phyloP scores from a whole-genome alignment of 2,113 vertebrate genomes.

The Oenanthe oenanthe region DNA sequence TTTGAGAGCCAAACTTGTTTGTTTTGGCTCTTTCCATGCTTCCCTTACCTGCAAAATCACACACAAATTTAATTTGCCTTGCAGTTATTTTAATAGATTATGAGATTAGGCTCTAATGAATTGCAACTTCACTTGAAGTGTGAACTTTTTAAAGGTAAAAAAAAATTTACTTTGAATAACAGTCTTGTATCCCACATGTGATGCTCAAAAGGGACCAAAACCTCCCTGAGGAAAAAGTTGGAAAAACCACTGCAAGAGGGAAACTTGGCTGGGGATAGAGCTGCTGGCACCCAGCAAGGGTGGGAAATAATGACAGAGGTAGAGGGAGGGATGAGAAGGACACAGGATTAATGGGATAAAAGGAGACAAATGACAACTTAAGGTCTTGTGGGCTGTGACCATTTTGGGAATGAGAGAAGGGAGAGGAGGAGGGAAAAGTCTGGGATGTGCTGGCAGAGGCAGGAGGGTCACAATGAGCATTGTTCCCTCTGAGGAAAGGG shows the following conservation, averaged over 20 bases:
- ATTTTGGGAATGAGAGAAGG: neutral
- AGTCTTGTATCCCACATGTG: neutral
- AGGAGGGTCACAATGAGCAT: rapidly evolving
- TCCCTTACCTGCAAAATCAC: neutral
- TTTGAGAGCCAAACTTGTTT: neutral
- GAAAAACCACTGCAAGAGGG: neutral
- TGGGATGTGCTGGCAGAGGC: neutral
- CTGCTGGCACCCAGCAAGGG: neutral
- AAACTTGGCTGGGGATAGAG: neutral
- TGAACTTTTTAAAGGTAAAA: neutral
- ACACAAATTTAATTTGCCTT: neutral
- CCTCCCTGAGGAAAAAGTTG: neutral
- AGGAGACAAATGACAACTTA: neutral
- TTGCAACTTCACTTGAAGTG: neutral
- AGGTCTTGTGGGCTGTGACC: neutral
- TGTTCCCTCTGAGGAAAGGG: neutral
- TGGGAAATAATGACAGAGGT: neutral
- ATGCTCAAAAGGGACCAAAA: neutral
- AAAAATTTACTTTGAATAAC: neutral
- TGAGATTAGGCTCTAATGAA: neutral
- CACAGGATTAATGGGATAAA: neutral
- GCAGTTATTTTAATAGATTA: neutral
- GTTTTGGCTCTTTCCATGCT: neutral
- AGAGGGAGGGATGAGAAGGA: neutral
- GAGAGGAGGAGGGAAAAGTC: neutral